A percentile compares a stretch with the other conserved stretches of the same genome.
phyloP scores from a whole-genome alignment of 2,888 invertebrate genomes.

The Himalopsyche kuldschensis region DNA sequence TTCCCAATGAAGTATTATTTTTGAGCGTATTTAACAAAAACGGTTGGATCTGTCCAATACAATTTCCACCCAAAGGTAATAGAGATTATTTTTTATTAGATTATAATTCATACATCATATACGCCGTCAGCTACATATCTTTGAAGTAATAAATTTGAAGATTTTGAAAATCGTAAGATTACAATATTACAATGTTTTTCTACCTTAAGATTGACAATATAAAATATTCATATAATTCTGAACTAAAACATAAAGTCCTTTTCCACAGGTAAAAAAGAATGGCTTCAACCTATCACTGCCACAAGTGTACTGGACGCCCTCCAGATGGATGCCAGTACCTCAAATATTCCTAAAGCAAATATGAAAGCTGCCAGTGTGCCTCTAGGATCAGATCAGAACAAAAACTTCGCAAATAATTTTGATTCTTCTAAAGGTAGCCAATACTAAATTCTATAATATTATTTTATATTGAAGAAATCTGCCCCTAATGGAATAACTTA shows the following conservation, averaged over 20 bases:
- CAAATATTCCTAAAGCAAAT: slow-evolving; percentile 9
- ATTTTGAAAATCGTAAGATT: too few species aligned
- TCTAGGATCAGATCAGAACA: slow-evolving; percentile 8
- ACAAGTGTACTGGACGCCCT: slow-evolving; percentile 32
- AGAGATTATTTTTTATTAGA: neutral
- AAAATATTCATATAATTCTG: neutral
- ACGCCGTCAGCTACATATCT: neutral
- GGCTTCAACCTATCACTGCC: slow-evolving; percentile 32
- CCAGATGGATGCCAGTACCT: slow-evolving; percentile 31
- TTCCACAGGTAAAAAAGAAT: slow-evolving; percentile 26
- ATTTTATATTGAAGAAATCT: neutral
- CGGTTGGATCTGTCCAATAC: slow-evolving; percentile 37
- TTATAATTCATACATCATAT: neutral
- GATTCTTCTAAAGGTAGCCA: slow-evolving; percentile 24
- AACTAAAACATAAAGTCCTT: neutral
- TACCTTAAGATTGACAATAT: too few species aligned
- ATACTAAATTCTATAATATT: neutral
- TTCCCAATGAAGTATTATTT: slow-evolving; percentile 24
- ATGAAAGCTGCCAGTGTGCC: neutral
- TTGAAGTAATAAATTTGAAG: neutral
- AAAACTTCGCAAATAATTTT: slow-evolving; percentile 8
- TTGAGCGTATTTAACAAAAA: slow-evolving; percentile 33
- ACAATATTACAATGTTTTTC: too few species aligned
- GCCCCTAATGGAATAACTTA: too few species aligned
- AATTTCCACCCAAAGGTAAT: slow-evolving; percentile 34